Base-by-base conservation (phyloP, 2,888 invertebrate genomes). In the Diabrotica balteata region DNA sequence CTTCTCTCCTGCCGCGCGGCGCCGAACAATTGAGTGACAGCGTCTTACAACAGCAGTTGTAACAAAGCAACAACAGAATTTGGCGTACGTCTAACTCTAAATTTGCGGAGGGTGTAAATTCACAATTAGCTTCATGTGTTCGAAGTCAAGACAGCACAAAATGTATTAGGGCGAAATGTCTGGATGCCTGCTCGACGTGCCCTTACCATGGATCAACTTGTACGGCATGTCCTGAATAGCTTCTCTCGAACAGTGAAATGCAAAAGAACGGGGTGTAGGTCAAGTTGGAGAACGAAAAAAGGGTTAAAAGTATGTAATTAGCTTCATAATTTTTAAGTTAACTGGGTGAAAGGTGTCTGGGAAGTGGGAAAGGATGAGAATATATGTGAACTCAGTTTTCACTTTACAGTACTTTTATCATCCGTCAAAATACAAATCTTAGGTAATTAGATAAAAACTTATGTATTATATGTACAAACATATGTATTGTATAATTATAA, bases 51-150 rank as follows among this genome's bases (percentile, higher is more conserved):
- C 55, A 45, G 55, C 44, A 57, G 45, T 45, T 57, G 8, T 45
- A 57, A 57, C 55, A 57, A 57, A 57, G 11, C 43, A 59, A 64
- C 58, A 58, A 59, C 64, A 61, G 59, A 59, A 55, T 55, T 57
- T 51, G 42, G n/a, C 42, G 51, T 42, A 17, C 7, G 42, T 51
- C 57, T 62, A 58, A 53, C 58, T 52, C 53, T 42, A 46, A 57
- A 61, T 65, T 61, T 50, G 59, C 47, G 51, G 42, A 66, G 44
- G 59, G 59, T 60, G 55, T 58, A 64, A 62, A 57, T 68, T 63
- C 63, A 59, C 66, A 66, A 65, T 69, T 66, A 69, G 63, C 55
- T 63, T 69, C 69, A 69, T 55, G 63, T 53, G 68, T 69, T 67
- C 63, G 61, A 72, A 70, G 66, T 66, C 69, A 62, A 68, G 64